Percentiles rank a stretch among this genome's conserved stretches.
Conservation (phyloP, 2,113 vertebrate genomes). For the sheep (Ovis aries) region DNA sequence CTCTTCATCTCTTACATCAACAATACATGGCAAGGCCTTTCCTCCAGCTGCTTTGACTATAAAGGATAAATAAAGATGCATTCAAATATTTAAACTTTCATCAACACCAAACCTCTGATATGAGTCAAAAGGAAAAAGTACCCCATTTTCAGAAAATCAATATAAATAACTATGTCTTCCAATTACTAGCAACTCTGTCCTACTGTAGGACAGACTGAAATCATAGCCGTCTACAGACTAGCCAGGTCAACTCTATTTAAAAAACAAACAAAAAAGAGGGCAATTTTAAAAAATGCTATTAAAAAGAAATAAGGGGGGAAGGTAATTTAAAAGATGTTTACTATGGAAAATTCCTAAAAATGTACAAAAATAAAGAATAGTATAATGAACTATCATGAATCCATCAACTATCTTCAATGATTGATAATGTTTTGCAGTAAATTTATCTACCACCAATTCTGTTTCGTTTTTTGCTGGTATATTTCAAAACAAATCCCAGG, state of each 20-base stretch:
- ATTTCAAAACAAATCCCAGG: conserved; percentile 23
- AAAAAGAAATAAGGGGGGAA: not conserved
- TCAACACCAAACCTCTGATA: not conserved
- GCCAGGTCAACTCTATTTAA: not conserved
- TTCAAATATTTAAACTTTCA: not conserved
- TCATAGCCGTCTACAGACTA: not conserved
- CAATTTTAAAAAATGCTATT: not conserved
- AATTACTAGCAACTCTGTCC: not conserved
- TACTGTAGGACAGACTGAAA: not conserved
- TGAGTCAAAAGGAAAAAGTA: not conserved
- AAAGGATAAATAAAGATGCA: not conserved
- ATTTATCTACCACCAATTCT: not conserved
- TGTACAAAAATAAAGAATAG: not conserved
- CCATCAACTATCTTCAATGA: not conserved
- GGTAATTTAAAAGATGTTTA: not conserved
- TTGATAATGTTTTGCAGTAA: not conserved
- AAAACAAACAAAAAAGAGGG: not conserved
- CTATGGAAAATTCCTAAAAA: not conserved
- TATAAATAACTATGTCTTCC: not conserved
- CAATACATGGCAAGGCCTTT: conserved; percentile 91
- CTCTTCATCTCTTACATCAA: conserved; percentile 93
- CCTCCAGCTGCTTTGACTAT: conserved; percentile 94
- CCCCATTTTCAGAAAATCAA: not conserved
- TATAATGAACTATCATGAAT: not conserved
- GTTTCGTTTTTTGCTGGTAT: not conserved